Evolutionary conservation across 2,113 vertebrate genomes (phyloP), one percentile per base, ranked within the genome.

Genomic region (Cyprinodon brontotheroides): DNA sequence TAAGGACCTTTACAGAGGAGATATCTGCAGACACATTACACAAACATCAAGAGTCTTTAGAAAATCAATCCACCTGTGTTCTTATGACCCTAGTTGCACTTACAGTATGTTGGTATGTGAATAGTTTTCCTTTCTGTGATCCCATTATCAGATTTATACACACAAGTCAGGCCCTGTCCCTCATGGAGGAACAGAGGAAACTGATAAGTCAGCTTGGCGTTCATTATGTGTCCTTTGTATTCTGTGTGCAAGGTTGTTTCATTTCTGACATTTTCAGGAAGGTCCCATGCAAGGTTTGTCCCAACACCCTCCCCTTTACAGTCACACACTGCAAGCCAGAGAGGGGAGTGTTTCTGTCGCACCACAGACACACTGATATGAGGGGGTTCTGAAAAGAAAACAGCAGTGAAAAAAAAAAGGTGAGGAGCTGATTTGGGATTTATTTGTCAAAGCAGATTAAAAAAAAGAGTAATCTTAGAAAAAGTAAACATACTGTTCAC

Each of bases 21-120:
- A 94, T 91, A 80, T 92, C 94, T 94, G 68, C 66, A 65, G 61
- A 77, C 41, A 68, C 65, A 63, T 3, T 39, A 63, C 13, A 11
- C 36, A 1, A 71, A 62, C 3, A 1, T 22, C 60, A 3, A 79
- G 61, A 3, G 11, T 67, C 1, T 57, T 13, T 3, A 17, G 4
- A 47, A 15, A 38, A 62, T 8, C 37, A 6, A 1, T 6, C 2
- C 39, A 39, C 50, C 3, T 5, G 43, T 38, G 69, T 79, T 59
- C 1, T n/a, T 4, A 29, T 2, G 1, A 61, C 1, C 37, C 15
- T 53, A 71, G 29, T 38, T 48, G 3, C 61, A 83, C 93, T 92
- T 80, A 94, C 94, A 71, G 72, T 87, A 94, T 86, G n/a, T 77
- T 22, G 93, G 93, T 41, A 94, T 61, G 2, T 67, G 80, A 37